phyloP scores from a whole-genome alignment of 2,888 invertebrate genomes.

The Seira musarum region DNA sequence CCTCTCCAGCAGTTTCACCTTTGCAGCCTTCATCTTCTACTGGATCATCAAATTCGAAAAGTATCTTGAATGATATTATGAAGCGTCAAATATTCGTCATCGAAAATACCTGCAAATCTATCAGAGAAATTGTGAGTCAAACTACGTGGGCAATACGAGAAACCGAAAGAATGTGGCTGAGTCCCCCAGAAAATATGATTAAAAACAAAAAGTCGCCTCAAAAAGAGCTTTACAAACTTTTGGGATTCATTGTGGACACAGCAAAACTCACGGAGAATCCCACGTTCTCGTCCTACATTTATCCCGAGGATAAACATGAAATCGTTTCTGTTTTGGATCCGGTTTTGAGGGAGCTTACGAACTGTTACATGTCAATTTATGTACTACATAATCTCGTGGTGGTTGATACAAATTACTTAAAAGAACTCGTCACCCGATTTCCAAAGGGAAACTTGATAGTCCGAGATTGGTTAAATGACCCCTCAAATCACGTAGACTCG shows the following conservation, averaged over 20 bases:
- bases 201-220: background rate
- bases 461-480: slow-evolving; percentile 39
- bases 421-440: slow-evolving; percentile 41
- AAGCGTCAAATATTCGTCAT: background rate
- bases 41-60: too few relatives aligned
- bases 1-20: too few relatives aligned
- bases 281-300: slow-evolving; percentile 39
- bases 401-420: slow-evolving; percentile 53
- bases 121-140: background rate
- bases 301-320: slow-evolving; percentile 41
- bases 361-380: slow-evolving; percentile 32
- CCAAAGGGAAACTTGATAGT: slow-evolving; percentile 40
- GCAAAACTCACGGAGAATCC: slow-evolving; percentile 34
- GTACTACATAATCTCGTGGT: slow-evolving; percentile 29
- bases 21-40: too few relatives aligned
- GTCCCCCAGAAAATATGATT: background rate
- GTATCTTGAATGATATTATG: slow-evolving; percentile 17
- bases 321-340: slow-evolving; percentile 43
- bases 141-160: slow-evolving; percentile 16
- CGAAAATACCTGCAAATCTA: too few relatives aligned
- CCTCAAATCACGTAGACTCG: slow-evolving; percentile 24
- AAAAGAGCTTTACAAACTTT: slow-evolving; percentile 39
- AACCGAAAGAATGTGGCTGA: slow-evolving; percentile 46
- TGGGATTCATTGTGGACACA: slow-evolving; percentile 53
- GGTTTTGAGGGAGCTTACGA: slow-evolving; percentile 40